Evolutionary conservation across 1,140 invertebrate genomes (phyloP).

Genomic region (Hyposmocoma kahamanoa): DNA sequence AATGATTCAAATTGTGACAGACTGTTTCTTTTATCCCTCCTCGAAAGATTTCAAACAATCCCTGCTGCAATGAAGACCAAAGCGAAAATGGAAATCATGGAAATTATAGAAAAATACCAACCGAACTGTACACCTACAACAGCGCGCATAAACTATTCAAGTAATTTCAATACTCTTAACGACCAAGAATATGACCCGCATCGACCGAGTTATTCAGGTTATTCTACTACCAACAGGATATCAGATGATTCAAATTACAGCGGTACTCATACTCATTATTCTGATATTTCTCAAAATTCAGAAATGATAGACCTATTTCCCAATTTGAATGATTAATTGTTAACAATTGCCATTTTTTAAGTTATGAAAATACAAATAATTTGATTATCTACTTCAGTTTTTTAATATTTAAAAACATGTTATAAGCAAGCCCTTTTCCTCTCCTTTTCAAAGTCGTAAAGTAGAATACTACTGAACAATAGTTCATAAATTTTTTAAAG

Average conservation of each 20-base stretch:
- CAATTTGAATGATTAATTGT: slow-evolving; percentile 14
- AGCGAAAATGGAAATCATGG: slow-evolving; percentile 8
- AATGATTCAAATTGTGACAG: slow-evolving; percentile 23
- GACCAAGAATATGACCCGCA: slow-evolving; percentile 5
- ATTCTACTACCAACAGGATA: slow-evolving; percentile 10
- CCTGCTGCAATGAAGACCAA: slow-evolving; percentile 7
- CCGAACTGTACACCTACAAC: slow-evolving; percentile 6
- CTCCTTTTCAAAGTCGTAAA: slow-evolving; percentile 19
- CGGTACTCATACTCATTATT: slow-evolving; percentile 12
- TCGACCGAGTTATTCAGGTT: slow-evolving; percentile 7
- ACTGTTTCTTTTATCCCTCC: slow-evolving; percentile 19
- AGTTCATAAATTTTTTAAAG: slow-evolving; percentile 7
- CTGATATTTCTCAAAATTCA: slow-evolving; percentile 8
- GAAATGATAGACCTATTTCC: slow-evolving; percentile 16
- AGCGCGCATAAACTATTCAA: slow-evolving; percentile 7
- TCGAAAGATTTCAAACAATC: slow-evolving; percentile 7
- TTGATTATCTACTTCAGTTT: slow-evolving; percentile 11
- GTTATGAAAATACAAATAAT: slow-evolving; percentile 8
- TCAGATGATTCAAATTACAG: slow-evolving; percentile 17
- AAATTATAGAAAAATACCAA: slow-evolving; percentile 8
- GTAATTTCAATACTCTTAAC: slow-evolving; percentile 6
- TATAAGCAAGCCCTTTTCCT: slow-evolving; percentile 18
- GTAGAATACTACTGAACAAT: slow-evolving; percentile 7
- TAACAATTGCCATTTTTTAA: slow-evolving; percentile 11
- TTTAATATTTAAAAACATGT: slow-evolving; percentile 17